A percentile compares a stretch with the other conserved stretches of the same genome.
These are phyloP conservation scores for Drosophila mettleri DNA, from an alignment of 2,888 invertebrate species.

Conservation along the genomic window DNA sequence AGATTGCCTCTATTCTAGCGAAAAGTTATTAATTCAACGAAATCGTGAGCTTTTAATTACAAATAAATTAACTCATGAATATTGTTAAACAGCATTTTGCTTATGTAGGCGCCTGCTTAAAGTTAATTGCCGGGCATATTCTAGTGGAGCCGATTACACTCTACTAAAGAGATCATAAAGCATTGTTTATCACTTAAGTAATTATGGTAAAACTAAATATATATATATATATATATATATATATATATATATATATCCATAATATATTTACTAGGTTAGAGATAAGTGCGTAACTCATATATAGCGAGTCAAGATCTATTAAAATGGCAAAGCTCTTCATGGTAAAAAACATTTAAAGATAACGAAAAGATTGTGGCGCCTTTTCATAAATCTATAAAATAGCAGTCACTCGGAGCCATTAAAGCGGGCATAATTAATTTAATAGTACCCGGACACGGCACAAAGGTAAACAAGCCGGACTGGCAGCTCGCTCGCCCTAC, in stretches of 20 bases:
- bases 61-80: slow-evolving; percentile 3
- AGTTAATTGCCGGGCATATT: background rate
- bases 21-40: background rate
- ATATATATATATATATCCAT: slow-evolving; percentile 29
- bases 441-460: slow-evolving; percentile 53
- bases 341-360: slow-evolving; percentile 46
- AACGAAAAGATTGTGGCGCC: slow-evolving; percentile 31
- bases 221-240: slow-evolving; percentile 36
- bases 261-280: slow-evolving; percentile 29
- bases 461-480: slow-evolving; percentile 45
- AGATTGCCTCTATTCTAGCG: slow-evolving; percentile 13
- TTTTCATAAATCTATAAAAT: slow-evolving; percentile 62
- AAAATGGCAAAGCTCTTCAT: slow-evolving; percentile 42
- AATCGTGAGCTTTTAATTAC: slow-evolving; percentile 4
- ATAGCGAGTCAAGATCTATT: slow-evolving; percentile 17
- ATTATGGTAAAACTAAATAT: slow-evolving; percentile 12
- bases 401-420: slow-evolving; percentile 48
- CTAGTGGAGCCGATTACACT: background rate
- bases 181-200: slow-evolving; percentile 34
- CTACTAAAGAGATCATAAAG: slow-evolving; percentile 16
- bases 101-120: background rate
- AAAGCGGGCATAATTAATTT: slow-evolving; percentile 71
- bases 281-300: slow-evolving; percentile 31
- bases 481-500: background rate
- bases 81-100: background rate